These are phyloP conservation scores for Pterostichus madidus DNA, from an alignment of 2,888 invertebrate species.

Conservation along the genomic window DNA sequence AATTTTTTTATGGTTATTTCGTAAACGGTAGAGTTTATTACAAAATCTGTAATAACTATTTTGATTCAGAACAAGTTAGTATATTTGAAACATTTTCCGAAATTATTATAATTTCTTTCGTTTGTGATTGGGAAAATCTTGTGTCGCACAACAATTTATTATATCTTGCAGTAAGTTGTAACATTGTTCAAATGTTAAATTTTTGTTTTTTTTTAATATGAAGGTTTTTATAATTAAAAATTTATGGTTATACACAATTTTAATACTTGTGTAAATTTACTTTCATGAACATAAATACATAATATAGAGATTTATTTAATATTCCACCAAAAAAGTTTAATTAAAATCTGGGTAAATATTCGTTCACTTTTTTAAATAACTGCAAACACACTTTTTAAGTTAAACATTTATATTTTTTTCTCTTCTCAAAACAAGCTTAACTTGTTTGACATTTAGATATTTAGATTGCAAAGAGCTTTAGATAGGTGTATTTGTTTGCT, in stretches of 20 bases:
- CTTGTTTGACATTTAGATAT: conserved; percentile 38
- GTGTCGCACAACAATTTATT: neutral
- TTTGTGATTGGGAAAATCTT: too few species aligned
- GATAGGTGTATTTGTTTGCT: too few species aligned
- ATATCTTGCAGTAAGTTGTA: neutral
- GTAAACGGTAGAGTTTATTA: too few species aligned
- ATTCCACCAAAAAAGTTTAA: conserved; percentile 51
- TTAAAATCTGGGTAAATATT: conserved; percentile 44
- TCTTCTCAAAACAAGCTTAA: conserved; percentile 7
- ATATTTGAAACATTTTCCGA: too few species aligned
- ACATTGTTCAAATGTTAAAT: too few species aligned
- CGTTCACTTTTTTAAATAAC: conserved; percentile 40
- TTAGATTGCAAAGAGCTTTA: conserved; percentile 2
- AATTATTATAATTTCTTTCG: too few species aligned
- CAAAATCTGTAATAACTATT: too few species aligned
- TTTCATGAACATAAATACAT: conserved; percentile 21
- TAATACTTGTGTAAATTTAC: conserved; percentile 47
- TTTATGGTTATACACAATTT: conserved; percentile 17
- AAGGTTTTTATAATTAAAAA: neutral
- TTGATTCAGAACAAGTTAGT: too few species aligned
- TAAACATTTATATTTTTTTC: conserved; percentile 50
- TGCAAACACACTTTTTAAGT: conserved; percentile 15
- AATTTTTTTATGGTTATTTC: too few species aligned
- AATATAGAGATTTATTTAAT: conserved; percentile 51
- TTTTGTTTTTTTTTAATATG: too few species aligned